Evolutionary conservation across 1,140 invertebrate species (phyloP), one percentile per base, ranked within the genome.

Genomic region (Sinella curviseta): DNA sequence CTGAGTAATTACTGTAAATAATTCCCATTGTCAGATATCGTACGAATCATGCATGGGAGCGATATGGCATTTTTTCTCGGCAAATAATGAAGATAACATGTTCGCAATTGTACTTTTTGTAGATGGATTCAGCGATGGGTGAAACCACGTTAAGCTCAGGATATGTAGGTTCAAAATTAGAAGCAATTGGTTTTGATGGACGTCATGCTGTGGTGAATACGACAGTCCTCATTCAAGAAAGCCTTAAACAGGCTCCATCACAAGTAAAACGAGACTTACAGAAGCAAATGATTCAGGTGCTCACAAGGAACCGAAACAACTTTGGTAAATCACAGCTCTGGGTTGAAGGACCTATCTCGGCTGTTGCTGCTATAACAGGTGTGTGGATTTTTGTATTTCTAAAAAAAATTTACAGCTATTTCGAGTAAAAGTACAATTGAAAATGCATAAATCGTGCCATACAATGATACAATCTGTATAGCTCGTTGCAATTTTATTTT

Each of bases 61-160:
- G 8, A 48, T 48, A 12, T 12, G 8, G 39, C 39, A 20, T 48
- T 48, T 48, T 48, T 48, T 48, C 20, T 48, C 20, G 8, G 39
- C 8, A 48, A 48, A 48, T 20, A 48, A 12, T 48, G 8, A 48
- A 48, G 8, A 48, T 48, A 48, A 12, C 20, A 12, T 48, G 39
- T 48, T 48, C 20, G 39, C 8, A 48, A 12, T 48, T 20, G 39
- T 60, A 3, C 24, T 70, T n/a, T 24, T 65, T 67, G 74, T 84
- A 95, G 94, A 89, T 96, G 83, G 93, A 95, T 85, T 94, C 94
- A 1, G 93, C 94, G 0, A 94, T 96, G 90, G 94, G 93, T 0
- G 95, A 95, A 92, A 96, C 94, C 1, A 93, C 93, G 0, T 94
- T 95, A 82, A 93, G 93, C 0, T 92, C 94, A 84, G 92, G 94